phyloP scores from a whole-genome alignment of 2,888 invertebrate genomes.

The Quadriops clusia region DNA sequence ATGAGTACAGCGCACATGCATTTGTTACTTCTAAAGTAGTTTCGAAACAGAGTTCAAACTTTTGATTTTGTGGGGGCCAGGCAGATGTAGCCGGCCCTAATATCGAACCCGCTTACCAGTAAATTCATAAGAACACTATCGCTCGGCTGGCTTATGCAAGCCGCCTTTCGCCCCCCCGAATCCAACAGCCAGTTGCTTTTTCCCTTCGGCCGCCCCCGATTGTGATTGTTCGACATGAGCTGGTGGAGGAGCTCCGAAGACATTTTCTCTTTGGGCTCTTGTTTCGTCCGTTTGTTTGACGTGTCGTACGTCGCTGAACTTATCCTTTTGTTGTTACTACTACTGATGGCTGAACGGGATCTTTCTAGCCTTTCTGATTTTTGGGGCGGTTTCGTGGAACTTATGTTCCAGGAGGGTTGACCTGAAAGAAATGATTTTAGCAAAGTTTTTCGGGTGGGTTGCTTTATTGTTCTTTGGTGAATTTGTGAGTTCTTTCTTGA shows the following conservation, averaged over 20 bases:
- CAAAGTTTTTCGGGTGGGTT: too few relatives aligned
- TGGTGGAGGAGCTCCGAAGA: conserved; percentile 47
- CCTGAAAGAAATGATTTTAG: conserved; percentile 14
- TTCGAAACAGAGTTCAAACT: conserved; percentile 7
- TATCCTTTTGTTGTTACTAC: conserved; percentile 21
- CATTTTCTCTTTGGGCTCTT: conserved; percentile 33
- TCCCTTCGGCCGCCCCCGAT: conserved; percentile 29
- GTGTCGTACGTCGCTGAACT: conserved; percentile 23
- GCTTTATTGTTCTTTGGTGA: too few relatives aligned
- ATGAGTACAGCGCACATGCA: conserved; percentile 15
- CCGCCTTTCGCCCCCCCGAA: conserved; percentile 31
- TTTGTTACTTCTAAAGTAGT: conserved; percentile 1
- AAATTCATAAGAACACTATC: conserved; percentile 88
- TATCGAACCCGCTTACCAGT: conserved; percentile 89
- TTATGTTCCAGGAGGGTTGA: conserved; percentile 16
- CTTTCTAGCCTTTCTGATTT: conserved; percentile 15
- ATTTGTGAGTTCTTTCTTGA: too few relatives aligned
- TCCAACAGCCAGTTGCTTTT: conserved; percentile 31
- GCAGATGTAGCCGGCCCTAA: conserved; percentile 84
- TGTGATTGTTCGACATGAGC: conserved; percentile 41
- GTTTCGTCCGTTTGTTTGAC: conserved; percentile 26
- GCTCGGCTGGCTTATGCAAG: conserved; percentile 42
- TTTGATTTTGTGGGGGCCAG: conserved; percentile 44
- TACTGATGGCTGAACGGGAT: conserved; percentile 3
- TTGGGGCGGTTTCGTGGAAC: conserved; percentile 11